Base-by-base conservation (phyloP, 2,113 vertebrate species). In the Spilogale gracilis region DNA sequence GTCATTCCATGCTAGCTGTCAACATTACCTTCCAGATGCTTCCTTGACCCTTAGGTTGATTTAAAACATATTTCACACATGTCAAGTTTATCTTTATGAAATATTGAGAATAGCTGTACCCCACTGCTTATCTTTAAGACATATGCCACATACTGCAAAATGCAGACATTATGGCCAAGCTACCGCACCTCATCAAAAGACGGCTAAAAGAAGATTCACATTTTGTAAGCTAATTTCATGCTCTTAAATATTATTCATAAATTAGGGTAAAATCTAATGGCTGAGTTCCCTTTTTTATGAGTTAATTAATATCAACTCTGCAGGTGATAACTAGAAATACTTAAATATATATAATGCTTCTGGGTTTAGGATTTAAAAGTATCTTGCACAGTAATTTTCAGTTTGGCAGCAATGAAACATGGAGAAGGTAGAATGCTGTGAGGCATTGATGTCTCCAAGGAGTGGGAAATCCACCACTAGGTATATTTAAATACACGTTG, bases 231-330 rank as follows among this genome's bases (percentile, higher is more conserved):
- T 86, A 13, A 93, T 91, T 94, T 84, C 30, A 58, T 82, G 13
- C 87, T 73, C 60, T 91, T 67, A 83, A 50, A 54, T 67, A 56
- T 93, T 94, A 95, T 45, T 95, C 61, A 84, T 23, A 63, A 90
- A 90, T 82, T 78, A 54, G 20, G 74, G 38, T 38, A 78, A 94
- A 86, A 79, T 92, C n/a, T 61, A 89, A 21, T 82, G 67, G n/a
- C 9, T 93, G 76, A 85, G 89, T 92, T 85, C 80, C 30, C 30
- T 81, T 90, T 95, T 73, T 90, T 88, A 85, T 67, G 50, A 45
- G 14, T 81, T 95, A 84, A 82, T 89, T 67, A 89, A 50, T 73
- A 95, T 67, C 9, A 90, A 50, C n/a, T 91, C 2, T 91, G 50
- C 30, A 67, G 38, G 20, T 93, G n/a, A 58, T 56, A 94, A 94